A percentile compares a stretch with the other conserved stretches of the same genome.
Conservation (phyloP, 2,888 invertebrate species). For the Callimorpha dominula region DNA sequence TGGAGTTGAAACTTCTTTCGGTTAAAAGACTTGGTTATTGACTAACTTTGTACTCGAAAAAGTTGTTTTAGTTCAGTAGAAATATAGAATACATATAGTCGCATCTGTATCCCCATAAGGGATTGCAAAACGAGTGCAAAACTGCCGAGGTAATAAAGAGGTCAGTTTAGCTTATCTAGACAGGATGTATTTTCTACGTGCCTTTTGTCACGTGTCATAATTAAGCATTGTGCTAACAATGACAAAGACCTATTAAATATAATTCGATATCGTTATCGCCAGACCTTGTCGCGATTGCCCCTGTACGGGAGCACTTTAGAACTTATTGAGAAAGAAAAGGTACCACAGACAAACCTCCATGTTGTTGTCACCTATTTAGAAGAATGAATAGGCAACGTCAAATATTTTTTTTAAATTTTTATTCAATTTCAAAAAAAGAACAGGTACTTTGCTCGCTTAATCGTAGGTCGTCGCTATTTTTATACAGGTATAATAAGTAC, state of each 20-base stretch:
- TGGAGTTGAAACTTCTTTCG: not conserved
- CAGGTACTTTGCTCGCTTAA: too few species aligned
- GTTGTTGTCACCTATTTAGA: not conserved
- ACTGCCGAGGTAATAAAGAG: not conserved
- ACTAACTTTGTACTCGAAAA: not conserved
- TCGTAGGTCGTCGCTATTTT: too few species aligned
- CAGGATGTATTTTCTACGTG: conserved; percentile 27
- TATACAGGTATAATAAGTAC: too few species aligned
- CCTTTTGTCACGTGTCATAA: conserved; percentile 38
- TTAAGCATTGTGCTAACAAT: conserved; percentile 43
- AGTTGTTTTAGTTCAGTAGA: too few species aligned
- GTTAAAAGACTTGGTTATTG: conserved; percentile 7
- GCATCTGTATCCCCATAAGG: too few species aligned
- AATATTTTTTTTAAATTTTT: too few species aligned
- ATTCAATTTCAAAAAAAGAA: too few species aligned
- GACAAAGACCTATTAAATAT: conserved; percentile 50
- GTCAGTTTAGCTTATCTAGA: conserved; percentile 17
- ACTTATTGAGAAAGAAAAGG: not conserved
- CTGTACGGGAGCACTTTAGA: not conserved
- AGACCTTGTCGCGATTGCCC: conserved; percentile 34
- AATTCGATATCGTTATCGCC: conserved; percentile 35
- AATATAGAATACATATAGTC: too few species aligned
- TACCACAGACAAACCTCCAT: not conserved
- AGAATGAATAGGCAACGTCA: too few species aligned
- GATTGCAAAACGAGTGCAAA: not conserved